These are phyloP conservation scores for Campoletis sonorensis DNA, from an alignment of 1,140 invertebrate genomes.

Conservation along the genomic window DNA sequence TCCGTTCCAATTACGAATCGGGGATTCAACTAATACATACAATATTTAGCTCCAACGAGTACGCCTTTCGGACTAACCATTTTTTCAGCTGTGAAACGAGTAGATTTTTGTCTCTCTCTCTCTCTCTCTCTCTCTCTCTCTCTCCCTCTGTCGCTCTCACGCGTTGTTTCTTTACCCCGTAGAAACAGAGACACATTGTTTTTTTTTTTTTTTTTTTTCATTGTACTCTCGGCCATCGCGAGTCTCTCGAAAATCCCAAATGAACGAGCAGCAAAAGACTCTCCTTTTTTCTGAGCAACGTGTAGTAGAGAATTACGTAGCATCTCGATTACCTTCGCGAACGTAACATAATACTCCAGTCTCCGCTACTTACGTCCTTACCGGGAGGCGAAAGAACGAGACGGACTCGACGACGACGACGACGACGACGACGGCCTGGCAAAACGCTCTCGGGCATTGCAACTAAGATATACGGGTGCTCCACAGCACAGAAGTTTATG, in stretches of 20 bases:
- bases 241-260: background rate
- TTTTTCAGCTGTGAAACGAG: background rate
- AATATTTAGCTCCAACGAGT: background rate
- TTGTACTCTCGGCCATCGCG: background rate
- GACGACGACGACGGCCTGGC: background rate
- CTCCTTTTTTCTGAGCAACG: background rate
- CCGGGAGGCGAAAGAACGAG: constrained; percentile 39
- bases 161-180: background rate
- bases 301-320: constrained; percentile 41
- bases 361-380: constrained; percentile 41
- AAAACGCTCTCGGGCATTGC: constrained; percentile 15
- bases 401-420: constrained; percentile 19
- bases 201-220: background rate
- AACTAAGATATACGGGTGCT: constrained; percentile 41
- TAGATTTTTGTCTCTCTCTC: background rate
- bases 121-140: background rate
- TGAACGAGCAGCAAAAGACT: background rate
- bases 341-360: constrained; percentile 43
- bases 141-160: background rate
- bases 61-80: background rate
- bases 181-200: background rate
- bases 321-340: constrained; percentile 41
- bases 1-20: constrained; percentile 64
- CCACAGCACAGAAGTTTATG: background rate
- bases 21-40: constrained; percentile 35